phyloP scores from a whole-genome alignment of 2,797 vertebrate genomes.

The Carapus acus region DNA sequence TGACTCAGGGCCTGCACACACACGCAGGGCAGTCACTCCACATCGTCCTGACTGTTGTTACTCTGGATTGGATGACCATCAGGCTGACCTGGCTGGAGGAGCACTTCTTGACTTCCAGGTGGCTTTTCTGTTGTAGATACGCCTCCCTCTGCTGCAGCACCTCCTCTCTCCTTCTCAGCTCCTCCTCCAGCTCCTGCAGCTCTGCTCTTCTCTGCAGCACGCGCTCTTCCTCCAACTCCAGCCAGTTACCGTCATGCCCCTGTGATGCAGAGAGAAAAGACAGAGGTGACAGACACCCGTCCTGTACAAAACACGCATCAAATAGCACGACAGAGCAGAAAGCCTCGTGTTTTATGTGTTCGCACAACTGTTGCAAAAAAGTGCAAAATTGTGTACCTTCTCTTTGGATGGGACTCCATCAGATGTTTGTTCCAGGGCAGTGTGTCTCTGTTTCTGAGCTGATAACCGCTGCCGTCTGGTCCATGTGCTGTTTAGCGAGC shows the following conservation, averaged over 20 bases:
- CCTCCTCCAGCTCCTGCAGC: constrained; percentile 78
- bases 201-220: constrained; percentile 77
- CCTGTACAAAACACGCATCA: too few relatives aligned
- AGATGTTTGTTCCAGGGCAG: constrained; percentile 7
- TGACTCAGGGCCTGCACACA: constrained; percentile 74
- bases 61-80: background rate
- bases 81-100: constrained; percentile 79
- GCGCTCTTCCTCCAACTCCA: constrained; percentile 84
- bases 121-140: constrained; percentile 76
- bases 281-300: too few relatives aligned
- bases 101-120: constrained; percentile 80
- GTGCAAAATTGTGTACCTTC: too few relatives aligned
- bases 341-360: too few relatives aligned
- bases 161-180: constrained; percentile 79
- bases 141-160: constrained; percentile 76
- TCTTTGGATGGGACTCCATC: constrained; percentile 5
- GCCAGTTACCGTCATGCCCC: constrained; percentile 64
- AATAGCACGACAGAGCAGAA: too few relatives aligned
- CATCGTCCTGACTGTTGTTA: background rate
- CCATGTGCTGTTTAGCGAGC: constrained; percentile 74
- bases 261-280: constrained; percentile 9
- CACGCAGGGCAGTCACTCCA: background rate
- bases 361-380: too few relatives aligned
- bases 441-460: constrained; percentile 23
- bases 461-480: constrained; percentile 57